Conservation (phyloP, 2,113 vertebrate genomes). For the Nicator chloris region DNA sequence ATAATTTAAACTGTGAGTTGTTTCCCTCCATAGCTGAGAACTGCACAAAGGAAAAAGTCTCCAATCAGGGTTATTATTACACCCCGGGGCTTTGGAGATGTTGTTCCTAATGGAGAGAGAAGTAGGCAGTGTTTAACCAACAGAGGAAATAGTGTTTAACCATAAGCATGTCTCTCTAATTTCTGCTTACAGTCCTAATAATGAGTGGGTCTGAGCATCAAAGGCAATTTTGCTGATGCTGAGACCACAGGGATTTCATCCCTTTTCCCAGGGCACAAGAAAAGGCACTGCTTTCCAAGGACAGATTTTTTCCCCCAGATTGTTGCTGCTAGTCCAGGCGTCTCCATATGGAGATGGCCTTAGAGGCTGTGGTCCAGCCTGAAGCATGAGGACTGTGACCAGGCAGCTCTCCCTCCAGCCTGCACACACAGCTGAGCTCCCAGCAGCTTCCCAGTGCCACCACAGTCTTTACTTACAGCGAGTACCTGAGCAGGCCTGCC, state of each 20-base stretch:
- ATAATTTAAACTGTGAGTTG: neutral
- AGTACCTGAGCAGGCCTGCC: neutral
- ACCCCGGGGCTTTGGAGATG: neutral
- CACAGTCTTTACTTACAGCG: accelerated
- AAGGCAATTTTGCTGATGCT: neutral
- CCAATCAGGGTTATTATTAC: neutral
- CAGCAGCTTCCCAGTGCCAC: neutral
- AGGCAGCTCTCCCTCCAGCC: neutral
- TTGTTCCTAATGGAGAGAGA: neutral
- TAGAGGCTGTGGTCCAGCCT: neutral
- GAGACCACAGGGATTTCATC: neutral
- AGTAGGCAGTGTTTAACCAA: constrained; percentile 30
- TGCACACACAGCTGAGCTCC: neutral
- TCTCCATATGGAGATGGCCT: neutral
- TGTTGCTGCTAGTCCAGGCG: neutral
- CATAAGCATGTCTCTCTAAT: constrained; percentile 7
- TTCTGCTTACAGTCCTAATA: neutral
- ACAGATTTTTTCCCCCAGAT: neutral
- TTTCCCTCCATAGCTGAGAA: neutral
- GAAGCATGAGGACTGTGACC: neutral
- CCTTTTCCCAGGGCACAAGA: neutral
- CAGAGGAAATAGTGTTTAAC: constrained; percentile 35
- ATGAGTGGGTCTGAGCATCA: neutral
- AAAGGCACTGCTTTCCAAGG: neutral
- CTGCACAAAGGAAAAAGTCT: neutral